A percentile compares a stretch with the other conserved stretches of the same genome.
Conservation (phyloP, 1,140 invertebrate genomes). For the Drosophila malerkotliana region DNA sequence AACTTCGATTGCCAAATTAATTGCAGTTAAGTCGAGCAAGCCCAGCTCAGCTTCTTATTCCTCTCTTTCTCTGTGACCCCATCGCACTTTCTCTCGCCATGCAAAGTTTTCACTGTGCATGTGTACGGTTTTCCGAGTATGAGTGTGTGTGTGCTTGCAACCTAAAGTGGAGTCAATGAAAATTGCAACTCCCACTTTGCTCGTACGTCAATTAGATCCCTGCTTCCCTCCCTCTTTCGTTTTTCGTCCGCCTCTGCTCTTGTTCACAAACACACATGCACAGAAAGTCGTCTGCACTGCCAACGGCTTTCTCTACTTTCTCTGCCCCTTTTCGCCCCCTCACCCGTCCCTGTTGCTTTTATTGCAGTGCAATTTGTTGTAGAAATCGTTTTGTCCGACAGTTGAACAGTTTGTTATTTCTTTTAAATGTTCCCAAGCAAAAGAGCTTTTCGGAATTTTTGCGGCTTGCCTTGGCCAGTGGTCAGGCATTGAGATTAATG, state of each 20-base stretch:
- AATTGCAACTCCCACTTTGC: slow-evolving; percentile 83
- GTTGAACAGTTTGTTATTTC: slow-evolving; percentile 83
- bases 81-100: slow-evolving; percentile 11
- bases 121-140: background rate
- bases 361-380: slow-evolving; percentile 83
- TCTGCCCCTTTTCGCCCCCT: slow-evolving; percentile 24
- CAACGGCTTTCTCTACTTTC: slow-evolving; percentile 41
- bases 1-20: slow-evolving; percentile 83
- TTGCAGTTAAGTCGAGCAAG: slow-evolving; percentile 83
- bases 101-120: slow-evolving; percentile 14
- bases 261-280: slow-evolving; percentile 17
- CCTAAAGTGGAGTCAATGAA: slow-evolving; percentile 83
- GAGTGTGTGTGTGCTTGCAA: slow-evolving; percentile 30
- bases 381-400: slow-evolving; percentile 83
- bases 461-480: slow-evolving; percentile 61
- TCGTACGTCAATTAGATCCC: slow-evolving; percentile 83
- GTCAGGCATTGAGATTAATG: slow-evolving; percentile 56
- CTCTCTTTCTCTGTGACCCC: slow-evolving; percentile 5
- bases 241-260: slow-evolving; percentile 6
- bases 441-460: slow-evolving; percentile 77
- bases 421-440: slow-evolving; percentile 78
- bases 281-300: slow-evolving; percentile 45
- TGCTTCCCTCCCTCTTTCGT: slow-evolving; percentile 34
- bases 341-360: slow-evolving; percentile 48
- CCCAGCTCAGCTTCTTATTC: slow-evolving; percentile 24